These are phyloP conservation scores for Tenrec ecaudatus DNA, from an alignment of 2,113 vertebrate species.

Conservation along the genomic window DNA sequence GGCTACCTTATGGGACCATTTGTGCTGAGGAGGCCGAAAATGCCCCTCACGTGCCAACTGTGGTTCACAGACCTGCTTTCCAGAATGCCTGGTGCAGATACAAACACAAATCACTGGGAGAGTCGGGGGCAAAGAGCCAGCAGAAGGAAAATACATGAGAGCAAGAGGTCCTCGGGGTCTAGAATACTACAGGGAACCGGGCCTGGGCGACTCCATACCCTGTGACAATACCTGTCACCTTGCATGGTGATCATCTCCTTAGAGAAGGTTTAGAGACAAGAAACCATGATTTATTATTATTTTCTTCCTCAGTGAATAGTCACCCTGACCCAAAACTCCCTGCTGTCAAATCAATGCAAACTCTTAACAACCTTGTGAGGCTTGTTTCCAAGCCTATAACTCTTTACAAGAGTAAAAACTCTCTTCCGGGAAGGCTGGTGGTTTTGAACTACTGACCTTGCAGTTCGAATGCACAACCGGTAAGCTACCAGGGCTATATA, in stretches of 20 bases:
- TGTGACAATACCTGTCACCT: not conserved
- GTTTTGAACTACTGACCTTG: no score
- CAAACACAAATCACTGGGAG: not conserved
- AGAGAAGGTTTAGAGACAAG: not conserved
- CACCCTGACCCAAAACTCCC: not conserved
- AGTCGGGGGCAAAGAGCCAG: not conserved
- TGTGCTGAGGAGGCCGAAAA: constrained; percentile 38
- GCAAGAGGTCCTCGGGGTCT: not conserved
- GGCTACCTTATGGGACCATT: not conserved
- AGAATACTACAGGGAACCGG: not conserved
- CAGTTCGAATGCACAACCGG: no score
- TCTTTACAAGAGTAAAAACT: no score
- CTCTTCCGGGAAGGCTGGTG: no score
- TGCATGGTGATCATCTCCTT: not conserved
- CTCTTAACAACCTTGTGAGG: no score
- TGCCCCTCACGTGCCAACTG: not conserved
- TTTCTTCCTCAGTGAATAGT: not conserved
- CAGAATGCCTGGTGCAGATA: not conserved
- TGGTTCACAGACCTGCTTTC: constrained; percentile 8
- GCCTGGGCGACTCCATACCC: not conserved
- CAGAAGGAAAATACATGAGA: not conserved
- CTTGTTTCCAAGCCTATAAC: no score
- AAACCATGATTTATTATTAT: not conserved
- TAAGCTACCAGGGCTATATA: no score
- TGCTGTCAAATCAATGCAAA: no score